Conservation (phyloP, 2,797 vertebrate genomes). For the Carduelis carduelis region DNA sequence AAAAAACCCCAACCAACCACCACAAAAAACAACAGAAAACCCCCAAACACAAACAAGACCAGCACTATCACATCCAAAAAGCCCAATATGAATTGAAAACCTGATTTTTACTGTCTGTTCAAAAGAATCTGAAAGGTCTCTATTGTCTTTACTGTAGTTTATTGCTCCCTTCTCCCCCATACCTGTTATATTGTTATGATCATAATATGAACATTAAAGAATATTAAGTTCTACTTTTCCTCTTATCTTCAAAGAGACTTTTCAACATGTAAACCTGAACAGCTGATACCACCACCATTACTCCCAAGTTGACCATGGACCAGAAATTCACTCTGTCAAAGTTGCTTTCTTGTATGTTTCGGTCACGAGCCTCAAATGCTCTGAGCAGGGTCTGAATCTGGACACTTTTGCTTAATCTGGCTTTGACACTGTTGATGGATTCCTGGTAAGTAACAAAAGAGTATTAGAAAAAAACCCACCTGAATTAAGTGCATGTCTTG, state of each 20-base stretch:
- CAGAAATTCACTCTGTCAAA: slow-evolving; percentile 93
- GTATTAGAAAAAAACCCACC: neutral
- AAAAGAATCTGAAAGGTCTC: slow-evolving; percentile 30
- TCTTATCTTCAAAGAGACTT: slow-evolving; percentile 93
- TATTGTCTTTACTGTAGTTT: neutral
- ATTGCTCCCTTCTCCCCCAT: slow-evolving; percentile 10
- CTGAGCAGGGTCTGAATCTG: slow-evolving; percentile 92
- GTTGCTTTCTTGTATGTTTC: slow-evolving; percentile 97
- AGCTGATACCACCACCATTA: slow-evolving; percentile 89
- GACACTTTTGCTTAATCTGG: slow-evolving; percentile 89
- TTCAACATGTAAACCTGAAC: slow-evolving; percentile 93
- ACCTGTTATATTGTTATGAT: neutral
- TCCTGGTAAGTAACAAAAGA: slow-evolving; percentile 78
- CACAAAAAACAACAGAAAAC: neutral
- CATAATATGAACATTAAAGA: neutral
- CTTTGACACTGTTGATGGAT: slow-evolving; percentile 94
- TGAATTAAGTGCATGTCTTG: neutral
- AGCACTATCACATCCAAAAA: neutral
- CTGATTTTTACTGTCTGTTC: neutral
- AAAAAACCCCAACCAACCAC: neutral
- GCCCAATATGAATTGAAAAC: neutral
- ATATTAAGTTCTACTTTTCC: slow-evolving; percentile 87
- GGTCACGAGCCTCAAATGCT: slow-evolving; percentile 96
- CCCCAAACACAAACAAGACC: neutral
- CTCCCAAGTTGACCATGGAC: slow-evolving; percentile 86